phyloP scores from a whole-genome alignment of 2,888 invertebrate species.

The Polymixis flavicincta region DNA sequence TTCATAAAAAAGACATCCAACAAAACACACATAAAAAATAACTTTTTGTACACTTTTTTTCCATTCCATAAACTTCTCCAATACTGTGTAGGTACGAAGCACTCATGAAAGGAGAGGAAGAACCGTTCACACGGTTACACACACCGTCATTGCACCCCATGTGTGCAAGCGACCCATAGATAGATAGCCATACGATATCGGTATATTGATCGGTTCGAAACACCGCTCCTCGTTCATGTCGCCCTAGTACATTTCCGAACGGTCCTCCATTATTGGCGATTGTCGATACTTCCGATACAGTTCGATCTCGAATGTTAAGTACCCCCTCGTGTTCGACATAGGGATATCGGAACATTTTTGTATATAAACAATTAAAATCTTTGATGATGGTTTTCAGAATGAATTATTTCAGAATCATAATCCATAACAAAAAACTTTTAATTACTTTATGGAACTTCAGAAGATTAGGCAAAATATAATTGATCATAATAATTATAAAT shows the following conservation, averaged over 20 bases:
- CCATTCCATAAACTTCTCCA: not conserved
- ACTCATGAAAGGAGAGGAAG: slow-evolving; percentile 34
- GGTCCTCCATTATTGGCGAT: slow-evolving; percentile 88
- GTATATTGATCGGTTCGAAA: slow-evolving; percentile 86
- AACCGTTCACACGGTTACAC: slow-evolving; percentile 27
- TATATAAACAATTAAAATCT: not conserved
- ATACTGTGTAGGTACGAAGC: slow-evolving; percentile 28
- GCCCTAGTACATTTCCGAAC: slow-evolving; percentile 87
- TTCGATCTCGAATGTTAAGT: slow-evolving; percentile 40
- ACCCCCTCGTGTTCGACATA: not conserved
- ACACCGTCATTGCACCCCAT: slow-evolving; percentile 39
- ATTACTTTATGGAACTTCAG: not conserved
- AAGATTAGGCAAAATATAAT: not conserved
- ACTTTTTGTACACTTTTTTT: not conserved
- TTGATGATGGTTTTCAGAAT: not conserved
- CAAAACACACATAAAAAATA: too few species aligned
- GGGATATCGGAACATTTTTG: not conserved
- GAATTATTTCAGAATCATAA: not conserved
- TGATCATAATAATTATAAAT: too few species aligned
- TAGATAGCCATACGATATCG: slow-evolving; percentile 67
- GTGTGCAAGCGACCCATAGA: slow-evolving; percentile 53
- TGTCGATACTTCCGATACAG: slow-evolving; percentile 81
- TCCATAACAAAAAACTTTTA: not conserved
- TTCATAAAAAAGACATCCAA: too few species aligned
- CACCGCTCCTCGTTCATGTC: slow-evolving; percentile 73